Conservation (phyloP, 2,797 vertebrate species). For the Taeniopygia guttata region DNA sequence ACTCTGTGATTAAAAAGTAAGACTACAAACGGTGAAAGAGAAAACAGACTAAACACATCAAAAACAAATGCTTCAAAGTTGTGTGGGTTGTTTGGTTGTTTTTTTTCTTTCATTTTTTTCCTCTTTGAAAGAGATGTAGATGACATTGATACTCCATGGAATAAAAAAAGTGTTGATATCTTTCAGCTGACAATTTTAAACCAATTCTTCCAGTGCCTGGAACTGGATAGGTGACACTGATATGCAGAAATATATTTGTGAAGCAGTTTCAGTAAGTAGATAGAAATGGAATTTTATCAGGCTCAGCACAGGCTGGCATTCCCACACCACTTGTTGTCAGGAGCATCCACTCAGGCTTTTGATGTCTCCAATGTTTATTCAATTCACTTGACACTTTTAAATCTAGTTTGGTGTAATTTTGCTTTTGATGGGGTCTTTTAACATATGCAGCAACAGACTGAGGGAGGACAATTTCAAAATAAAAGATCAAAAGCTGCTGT, state of each 20-base stretch:
- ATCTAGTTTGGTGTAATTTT: constrained; percentile 56
- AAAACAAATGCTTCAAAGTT: background rate
- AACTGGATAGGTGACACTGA: constrained; percentile 37
- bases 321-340: constrained; percentile 53
- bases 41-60: background rate
- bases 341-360: constrained; percentile 46
- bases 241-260: constrained; percentile 33
- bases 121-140: background rate
- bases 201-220: background rate
- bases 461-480: constrained; percentile 59
- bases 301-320: constrained; percentile 22
- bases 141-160: constrained; percentile 32
- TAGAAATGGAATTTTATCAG: constrained; percentile 20
- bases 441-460: constrained; percentile 61
- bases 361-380: constrained; percentile 57
- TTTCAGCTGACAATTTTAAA: constrained; percentile 14
- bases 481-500: constrained; percentile 51
- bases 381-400: constrained; percentile 49
- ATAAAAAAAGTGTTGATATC: background rate
- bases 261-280: constrained; percentile 11
- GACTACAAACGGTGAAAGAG: background rate
- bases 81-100: background rate
- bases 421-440: constrained; percentile 53
- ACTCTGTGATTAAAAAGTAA: background rate
- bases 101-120: background rate